These are phyloP conservation scores for Drepana arcuata DNA, from an alignment of 1,140 invertebrate species.

Conservation along the genomic window DNA sequence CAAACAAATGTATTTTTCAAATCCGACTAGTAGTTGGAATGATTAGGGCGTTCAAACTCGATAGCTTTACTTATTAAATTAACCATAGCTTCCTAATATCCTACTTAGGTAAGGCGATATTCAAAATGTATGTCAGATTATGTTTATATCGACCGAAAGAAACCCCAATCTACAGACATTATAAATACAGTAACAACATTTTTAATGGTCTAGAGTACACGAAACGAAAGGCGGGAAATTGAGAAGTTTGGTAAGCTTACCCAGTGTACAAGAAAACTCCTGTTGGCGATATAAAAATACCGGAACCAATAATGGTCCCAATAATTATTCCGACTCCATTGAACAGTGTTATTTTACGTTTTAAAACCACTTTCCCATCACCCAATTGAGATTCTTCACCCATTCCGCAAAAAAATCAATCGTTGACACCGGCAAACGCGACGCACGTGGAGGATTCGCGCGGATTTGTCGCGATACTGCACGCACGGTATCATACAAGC, in stretches of 20 bases:
- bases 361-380: conserved; percentile 76
- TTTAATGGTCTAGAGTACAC: neutral
- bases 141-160: too few relatives aligned
- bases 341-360: conserved; percentile 86
- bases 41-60: too few relatives aligned
- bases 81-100: too few relatives aligned
- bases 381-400: conserved; percentile 55
- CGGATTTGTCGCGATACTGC: conserved; percentile 11
- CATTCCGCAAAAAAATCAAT: conserved; percentile 67
- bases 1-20: too few relatives aligned
- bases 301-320: conserved; percentile 87
- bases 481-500: conserved; percentile 1
- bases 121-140: too few relatives aligned
- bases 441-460: conserved; percentile 43
- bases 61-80: too few relatives aligned
- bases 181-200: neutral
- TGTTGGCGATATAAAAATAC: conserved; percentile 87
- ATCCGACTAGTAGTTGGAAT: too few relatives aligned
- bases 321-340: conserved; percentile 92
- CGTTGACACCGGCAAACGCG: conserved; percentile 38
- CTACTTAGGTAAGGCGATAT: too few relatives aligned
- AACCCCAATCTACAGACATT: too few relatives aligned
- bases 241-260: conserved; percentile 52
- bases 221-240: conserved; percentile 28
- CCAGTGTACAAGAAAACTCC: conserved; percentile 78